Conservation (phyloP, 2,797 vertebrate species). For the Lindbergichthys nudifrons region DNA sequence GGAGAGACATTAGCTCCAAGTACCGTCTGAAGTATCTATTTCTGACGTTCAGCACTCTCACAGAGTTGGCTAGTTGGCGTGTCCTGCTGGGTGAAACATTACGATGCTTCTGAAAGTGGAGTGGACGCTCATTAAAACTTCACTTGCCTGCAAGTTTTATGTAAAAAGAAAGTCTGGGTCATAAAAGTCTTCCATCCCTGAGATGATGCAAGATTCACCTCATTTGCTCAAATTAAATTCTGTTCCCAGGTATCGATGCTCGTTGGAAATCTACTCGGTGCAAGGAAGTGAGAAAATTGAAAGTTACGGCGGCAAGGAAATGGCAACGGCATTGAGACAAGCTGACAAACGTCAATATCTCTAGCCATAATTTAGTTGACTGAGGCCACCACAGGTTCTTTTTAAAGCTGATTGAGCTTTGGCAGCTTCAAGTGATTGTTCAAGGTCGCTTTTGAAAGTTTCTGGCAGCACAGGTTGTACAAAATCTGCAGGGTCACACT, state of each 20-base stretch:
- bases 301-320: neutral
- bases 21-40: neutral
- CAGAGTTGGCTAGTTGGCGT: neutral
- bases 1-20: conserved; percentile 5
- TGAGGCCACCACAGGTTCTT: conserved; percentile 2
- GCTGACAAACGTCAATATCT: neutral
- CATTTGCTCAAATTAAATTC: conserved; percentile 10
- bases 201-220: neutral
- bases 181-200: neutral
- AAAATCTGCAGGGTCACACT: conserved; percentile 19
- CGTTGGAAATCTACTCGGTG: conserved; percentile 28
- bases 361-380: neutral
- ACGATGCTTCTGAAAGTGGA: neutral
- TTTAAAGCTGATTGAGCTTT: neutral
- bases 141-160: neutral
- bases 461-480: conserved; percentile 8
- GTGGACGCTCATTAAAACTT: neutral
- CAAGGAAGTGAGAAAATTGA: conserved; percentile 25
- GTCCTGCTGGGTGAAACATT: neutral
- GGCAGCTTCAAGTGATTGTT: too few relatives aligned
- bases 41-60: neutral
- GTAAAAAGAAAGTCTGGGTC: neutral
- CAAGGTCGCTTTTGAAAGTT: neutral
- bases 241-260: neutral
- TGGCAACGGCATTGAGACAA: neutral